These are phyloP conservation scores for Stylophora pistillata DNA, from an alignment of 64 coral and sea anemone genomes.

Conservation along the genomic window DNA sequence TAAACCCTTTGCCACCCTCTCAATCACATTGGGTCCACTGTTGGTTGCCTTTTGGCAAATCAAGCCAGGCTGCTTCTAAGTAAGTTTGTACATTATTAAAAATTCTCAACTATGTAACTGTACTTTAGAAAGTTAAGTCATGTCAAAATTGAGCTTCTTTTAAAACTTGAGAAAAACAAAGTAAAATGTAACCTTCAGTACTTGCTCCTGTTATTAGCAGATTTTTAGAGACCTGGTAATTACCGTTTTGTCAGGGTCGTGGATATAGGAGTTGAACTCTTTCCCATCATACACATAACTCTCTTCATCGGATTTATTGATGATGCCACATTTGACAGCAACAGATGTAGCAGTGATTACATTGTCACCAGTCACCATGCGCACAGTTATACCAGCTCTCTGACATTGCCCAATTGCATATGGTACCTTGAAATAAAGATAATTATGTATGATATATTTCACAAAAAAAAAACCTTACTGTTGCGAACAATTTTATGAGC, in stretches of 20 bases:
- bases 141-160: too few species aligned
- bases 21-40: too few species aligned
- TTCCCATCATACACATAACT: constrained; percentile 75
- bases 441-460: too few species aligned
- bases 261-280: constrained; percentile 84
- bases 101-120: too few species aligned
- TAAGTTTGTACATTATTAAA: too few species aligned
- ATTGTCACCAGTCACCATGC: constrained; percentile 89
- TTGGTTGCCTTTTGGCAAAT: too few species aligned
- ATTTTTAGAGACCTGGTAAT: background rate
- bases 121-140: too few species aligned
- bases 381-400: constrained; percentile 89
- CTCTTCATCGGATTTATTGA: constrained; percentile 53
- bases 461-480: too few species aligned
- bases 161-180: too few species aligned
- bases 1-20: too few species aligned
- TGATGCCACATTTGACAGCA: constrained; percentile 81
- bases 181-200: background rate
- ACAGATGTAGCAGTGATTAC: constrained; percentile 80
- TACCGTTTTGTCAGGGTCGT: constrained; percentile 84
- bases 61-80: too few species aligned
- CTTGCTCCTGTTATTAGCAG: background rate
- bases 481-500: background rate
- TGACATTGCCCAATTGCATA: constrained; percentile 70
- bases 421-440: constrained; percentile 54